phyloP scores from a whole-genome alignment of 2,797 vertebrate species.

The Cygnus olor region DNA sequence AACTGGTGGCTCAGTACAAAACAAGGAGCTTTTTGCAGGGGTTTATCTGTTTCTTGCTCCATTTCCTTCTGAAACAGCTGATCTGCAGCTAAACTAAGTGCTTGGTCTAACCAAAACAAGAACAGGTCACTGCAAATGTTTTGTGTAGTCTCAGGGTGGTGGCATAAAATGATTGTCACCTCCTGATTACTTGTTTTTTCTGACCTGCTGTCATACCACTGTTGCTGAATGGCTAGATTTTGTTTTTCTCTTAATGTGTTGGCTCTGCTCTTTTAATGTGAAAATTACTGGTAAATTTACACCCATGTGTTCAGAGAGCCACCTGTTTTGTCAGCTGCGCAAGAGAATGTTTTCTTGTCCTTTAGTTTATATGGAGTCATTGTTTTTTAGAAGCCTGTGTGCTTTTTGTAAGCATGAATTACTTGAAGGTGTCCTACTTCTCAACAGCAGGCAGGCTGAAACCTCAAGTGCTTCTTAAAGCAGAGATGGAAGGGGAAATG shows the following conservation, averaged over 20 bases:
- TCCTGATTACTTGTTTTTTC: neutral
- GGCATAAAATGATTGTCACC: neutral
- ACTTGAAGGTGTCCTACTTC: neutral
- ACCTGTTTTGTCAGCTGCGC: conserved; percentile 26
- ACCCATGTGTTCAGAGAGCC: neutral
- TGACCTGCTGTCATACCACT: neutral
- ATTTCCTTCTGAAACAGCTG: neutral
- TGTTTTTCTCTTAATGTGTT: neutral
- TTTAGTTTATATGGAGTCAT: neutral
- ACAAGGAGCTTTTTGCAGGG: neutral
- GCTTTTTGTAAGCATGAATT: neutral
- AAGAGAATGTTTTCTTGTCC: neutral
- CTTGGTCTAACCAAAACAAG: neutral
- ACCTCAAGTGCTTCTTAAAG: neutral
- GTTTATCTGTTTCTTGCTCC: neutral
- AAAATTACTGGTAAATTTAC: neutral
- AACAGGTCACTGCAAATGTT: neutral
- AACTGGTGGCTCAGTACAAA: neutral
- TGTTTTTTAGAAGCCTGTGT: neutral
- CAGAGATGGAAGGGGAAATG: neutral
- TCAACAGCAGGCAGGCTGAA: neutral
- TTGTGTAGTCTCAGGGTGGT: neutral
- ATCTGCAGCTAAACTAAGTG: neutral
- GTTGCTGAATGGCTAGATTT: neutral
- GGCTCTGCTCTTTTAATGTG: neutral